Evolutionary conservation across 2,113 vertebrate species (phyloP).

Genomic region (Lampris megalopsis): DNA sequence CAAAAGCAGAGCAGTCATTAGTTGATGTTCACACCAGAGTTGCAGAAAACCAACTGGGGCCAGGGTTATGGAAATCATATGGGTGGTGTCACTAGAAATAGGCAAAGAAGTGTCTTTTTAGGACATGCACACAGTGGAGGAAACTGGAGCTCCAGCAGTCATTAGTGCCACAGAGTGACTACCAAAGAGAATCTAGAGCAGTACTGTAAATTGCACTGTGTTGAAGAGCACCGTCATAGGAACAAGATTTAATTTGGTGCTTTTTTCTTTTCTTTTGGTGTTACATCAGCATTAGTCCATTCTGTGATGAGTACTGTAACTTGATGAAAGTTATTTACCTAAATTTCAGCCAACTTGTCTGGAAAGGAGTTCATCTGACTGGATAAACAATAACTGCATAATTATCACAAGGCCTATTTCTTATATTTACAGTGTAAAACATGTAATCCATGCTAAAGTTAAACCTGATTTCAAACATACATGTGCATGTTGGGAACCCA

Average conservation of each 20-base stretch:
- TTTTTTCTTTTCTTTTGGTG: too few species aligned
- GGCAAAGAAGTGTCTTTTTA: constrained; percentile 6
- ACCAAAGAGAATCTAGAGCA: background rate
- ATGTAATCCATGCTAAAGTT: background rate
- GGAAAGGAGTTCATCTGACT: too few species aligned
- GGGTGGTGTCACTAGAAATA: constrained; percentile 4
- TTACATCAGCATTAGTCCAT: background rate
- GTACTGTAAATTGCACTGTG: background rate
- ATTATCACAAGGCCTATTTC: background rate
- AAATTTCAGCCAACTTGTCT: background rate
- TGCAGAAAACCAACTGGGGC: constrained; percentile 13
- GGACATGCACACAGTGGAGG: background rate
- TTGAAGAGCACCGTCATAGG: background rate
- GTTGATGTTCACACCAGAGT: background rate
- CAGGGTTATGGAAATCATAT: background rate
- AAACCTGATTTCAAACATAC: background rate
- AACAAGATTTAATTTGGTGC: too few species aligned
- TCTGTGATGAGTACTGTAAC: background rate
- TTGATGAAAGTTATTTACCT: background rate
- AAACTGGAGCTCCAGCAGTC: constrained; percentile 1
- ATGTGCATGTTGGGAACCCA: background rate
- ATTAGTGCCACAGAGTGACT: background rate
- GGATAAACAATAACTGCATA: too few species aligned
- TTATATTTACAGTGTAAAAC: background rate
- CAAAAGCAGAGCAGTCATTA: background rate